Base-by-base conservation (phyloP, 1,140 invertebrate genomes). In the Papilio dardanus region DNA sequence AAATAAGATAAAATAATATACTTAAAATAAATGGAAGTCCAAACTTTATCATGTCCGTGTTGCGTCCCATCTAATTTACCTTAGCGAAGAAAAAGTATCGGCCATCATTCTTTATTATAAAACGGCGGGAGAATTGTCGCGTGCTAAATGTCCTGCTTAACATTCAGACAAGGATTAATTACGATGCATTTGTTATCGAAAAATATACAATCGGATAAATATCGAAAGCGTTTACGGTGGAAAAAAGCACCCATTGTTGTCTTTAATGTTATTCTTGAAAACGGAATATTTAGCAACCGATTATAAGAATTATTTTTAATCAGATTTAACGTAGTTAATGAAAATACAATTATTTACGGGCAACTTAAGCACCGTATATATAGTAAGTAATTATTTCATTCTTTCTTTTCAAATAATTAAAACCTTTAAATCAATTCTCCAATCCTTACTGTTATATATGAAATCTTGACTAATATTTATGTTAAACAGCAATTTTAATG, bases 21-120 rank as follows among this genome's bases (percentile, higher is more conserved):
- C 28, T 58, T 24, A 1, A 28, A 58, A 58, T 58, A 58, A 28
- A 24, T 28, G 21, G 54, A 58, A 58, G 54, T 58, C 54, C 24
- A 10, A 58, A 14, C 54, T 58, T 58, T 58, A 58, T 58, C 54
- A 28, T 58, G 54, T 58, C 54, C 54, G 54, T 58, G 54, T 58
- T 58, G 54, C 54, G 46, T 58, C 54, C 21, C 33, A 42, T 40
- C 68, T 71, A n/a, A 71, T 71, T 46, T 46, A 30, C 40, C 28
- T 30, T 46, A 30, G 37, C n/a, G 68, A 46, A 71, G 68, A 71
- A 71, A 71, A 71, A 71, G 68, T 42, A 71, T 19, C 19, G 16
- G 14, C 68, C 40, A 71, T 71, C 68, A 71, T 50, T 71, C 68
- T 71, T 71, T 71, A 71, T 71, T 71, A 71, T 50, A 71, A 71